Base-by-base conservation (phyloP, 1,140 invertebrate genomes). In the Chironomus tepperi region DNA sequence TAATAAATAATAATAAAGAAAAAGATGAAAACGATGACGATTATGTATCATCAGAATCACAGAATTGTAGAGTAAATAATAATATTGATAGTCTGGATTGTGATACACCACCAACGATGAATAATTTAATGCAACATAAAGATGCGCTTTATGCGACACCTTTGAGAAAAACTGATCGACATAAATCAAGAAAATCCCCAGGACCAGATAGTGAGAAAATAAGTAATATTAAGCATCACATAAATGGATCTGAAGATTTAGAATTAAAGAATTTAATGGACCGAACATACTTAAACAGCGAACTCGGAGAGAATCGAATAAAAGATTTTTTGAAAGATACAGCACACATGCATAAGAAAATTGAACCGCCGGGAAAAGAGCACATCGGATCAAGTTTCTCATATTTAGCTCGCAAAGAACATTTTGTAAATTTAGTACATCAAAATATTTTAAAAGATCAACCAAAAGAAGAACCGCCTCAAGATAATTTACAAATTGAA, bases 101-200 rank as follows among this genome's bases (percentile, higher is more conserved):
- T 3, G 65, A 70, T 70, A 10, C 10, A 70, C 18, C 9, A 7
- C 9, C 65, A 70, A 70, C n/a, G 6, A 70, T 70, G 65, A 70
- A 70, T 21, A 70, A 70, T 19, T 19, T 70, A 16, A 70, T 70
- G 18, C n/a, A 70, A 6, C 18, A 70, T 70, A 82, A 82, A 75
- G 81, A 82, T 76, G 80, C 81, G 79, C 75, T 82, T 16, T 82
- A 82, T 73, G 81, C 81, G 15, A 82, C 81, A 10, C 81, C 81
- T 1, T 42, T 82, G 73, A 78, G 81, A 6, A 82, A 82, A 73
- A 81, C 80, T 24, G 81, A 82, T 78, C 80, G 81, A n/a, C 80
- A 80, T 72, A 82, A 82, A 77, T 73, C 72, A 12, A 34, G 42
- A n/a, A 34, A 42, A 16, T 42, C 42, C 0, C 42, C 72, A 18